Base-by-base conservation (phyloP, 2,113 vertebrate genomes). In the Pedionomus torquatus region DNA sequence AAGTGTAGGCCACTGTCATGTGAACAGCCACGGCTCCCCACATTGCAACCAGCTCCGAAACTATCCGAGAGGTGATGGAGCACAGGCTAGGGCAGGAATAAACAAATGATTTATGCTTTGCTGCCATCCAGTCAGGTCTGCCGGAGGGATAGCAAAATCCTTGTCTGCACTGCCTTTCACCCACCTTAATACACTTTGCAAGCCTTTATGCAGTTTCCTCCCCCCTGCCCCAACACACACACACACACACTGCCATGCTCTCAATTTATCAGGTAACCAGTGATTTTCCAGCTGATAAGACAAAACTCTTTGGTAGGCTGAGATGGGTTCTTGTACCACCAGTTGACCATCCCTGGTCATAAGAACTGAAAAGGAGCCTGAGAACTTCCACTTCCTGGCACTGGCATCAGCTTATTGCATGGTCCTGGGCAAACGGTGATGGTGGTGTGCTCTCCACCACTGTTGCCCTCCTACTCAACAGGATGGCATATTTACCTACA, bases 141-240 rank as follows among this genome's bases (percentile, higher is more conserved):
- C 51, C 63, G 74, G 19, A 84, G 8, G 30, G 64, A 46, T 43
- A 78, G 46, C 30, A 84, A 44, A 82, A 65, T 30, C 41, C 51
- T 28, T 43, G 17, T 35, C 20, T 58, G 31, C 57, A 17, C 24
- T 37, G 37, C 28, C 60, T n/a, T 82, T 71, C 43, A 28, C 10
- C 31, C 87, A 31, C 25, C 37, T 66, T 28, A 31, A 46, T 19
- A 78, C 55, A 46, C 49, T 51, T 48, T 19, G 37, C 23, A 77
- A 49, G 54, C 54, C 49, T 70, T 75, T 54, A 41, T 31, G 76
- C 28, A 28, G 25, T 55, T 13, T 33, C 9, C 7, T 83, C 28
- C 70, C 31, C 33, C 4, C 4, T 1, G 4, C 46, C 15, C 21
- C 5, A 0, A 20, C 20, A 23, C 21, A 25, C 19, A 41, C 21